Evolutionary conservation across 1,140 invertebrate species (phyloP), one percentile per base, ranked within the genome.

Genomic region (Drosophila grimshawi): DNA sequence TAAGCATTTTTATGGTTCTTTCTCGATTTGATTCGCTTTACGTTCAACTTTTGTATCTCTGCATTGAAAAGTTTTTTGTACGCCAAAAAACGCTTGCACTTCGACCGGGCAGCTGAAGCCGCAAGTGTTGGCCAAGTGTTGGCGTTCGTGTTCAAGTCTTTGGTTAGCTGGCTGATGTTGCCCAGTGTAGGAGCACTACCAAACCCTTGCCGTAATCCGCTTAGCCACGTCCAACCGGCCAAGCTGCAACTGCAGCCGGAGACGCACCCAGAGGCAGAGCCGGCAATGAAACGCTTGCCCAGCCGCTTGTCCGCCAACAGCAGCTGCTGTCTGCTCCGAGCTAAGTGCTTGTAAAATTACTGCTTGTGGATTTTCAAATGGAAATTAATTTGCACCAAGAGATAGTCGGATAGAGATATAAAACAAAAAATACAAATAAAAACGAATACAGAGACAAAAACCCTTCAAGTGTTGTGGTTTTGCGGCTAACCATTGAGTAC

Each of bases 271-370:
- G n/a, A 27, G 7, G 5, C 41, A 45, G 2, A 45, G 48, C n/a
- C 48, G 32, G 2, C 37, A 51, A n/a, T 41, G 63, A 41, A 64
- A 51, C 61, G 52, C 65, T 10, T 68, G 45, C 8, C 27, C 46
- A 62, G 19, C 57, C 37, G 61, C 52, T 64, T 48, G 56, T 8
- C 46, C 43, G 43, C 11, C 51, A 27, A 49, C 74, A 52, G 53
- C 74, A 61, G 74, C 74, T 65, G 51, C 37, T 60, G 39, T 43
- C 39, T 52, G 35, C 63, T n/a, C 46, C 27, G 53, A 89, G 67
- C 62, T 89, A 83, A 86, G 81, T 86, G 81, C 78, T 86, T 86
- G 81, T 86, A 81, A 86, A 86, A 81, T 86, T 86, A 86, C 82
- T 72, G 78, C 86, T 86, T 86, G 82, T 76, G 78, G 78, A 85